Evolutionary conservation across 2,888 invertebrate genomes (phyloP), one percentile per base, ranked within the genome.

Genomic region (Cristatella mucedo): DNA sequence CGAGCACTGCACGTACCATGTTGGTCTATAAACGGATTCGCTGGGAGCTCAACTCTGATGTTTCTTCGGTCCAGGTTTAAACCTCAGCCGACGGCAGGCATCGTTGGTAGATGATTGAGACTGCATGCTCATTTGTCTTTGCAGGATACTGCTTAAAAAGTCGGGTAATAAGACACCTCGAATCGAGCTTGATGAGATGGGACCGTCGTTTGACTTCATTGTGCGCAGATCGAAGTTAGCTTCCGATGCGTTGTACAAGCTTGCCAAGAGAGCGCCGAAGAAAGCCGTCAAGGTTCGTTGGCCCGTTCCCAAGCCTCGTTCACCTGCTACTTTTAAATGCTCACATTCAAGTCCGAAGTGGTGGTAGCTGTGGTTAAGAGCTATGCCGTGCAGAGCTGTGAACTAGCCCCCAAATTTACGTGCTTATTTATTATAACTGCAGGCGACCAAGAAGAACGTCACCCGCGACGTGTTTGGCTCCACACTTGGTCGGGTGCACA

Each of bases 161-260:
- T 89, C 91, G 48, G 89, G 87, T 0, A 75, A 76, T 47, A 75
- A 76, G 53, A 80, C 77, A 38, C 95, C 95, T 1, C 75, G 87
- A 49, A 78, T 91, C 48, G 93, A 95, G 69, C 69, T 97, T 37
- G 78, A 78, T 63, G 86, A 87, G 71, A 86, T 89, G 56, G 91
- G 97, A 18, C 97, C 97, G 16, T 77, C 82, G 18, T 74, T 86
- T 49, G 85, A 93, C 64, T 78, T 97, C 49, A 73, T 74, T 42
- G 64, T 93, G 11, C 74, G 91, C 48, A 75, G 97, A 49, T 80
- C 77, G 1, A 83, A 82, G 66, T 70, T 95, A 40, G 89, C 89
- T 1, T 82, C 86, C 0, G 82, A 82, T 49, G 85, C 87, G 63
- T 70, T 93, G 33, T 69, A 59, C 52, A 68, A 65, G 43, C 44